phyloP scores from a whole-genome alignment of 2,888 invertebrate genomes.

The Brachypalpus laphriformis region DNA sequence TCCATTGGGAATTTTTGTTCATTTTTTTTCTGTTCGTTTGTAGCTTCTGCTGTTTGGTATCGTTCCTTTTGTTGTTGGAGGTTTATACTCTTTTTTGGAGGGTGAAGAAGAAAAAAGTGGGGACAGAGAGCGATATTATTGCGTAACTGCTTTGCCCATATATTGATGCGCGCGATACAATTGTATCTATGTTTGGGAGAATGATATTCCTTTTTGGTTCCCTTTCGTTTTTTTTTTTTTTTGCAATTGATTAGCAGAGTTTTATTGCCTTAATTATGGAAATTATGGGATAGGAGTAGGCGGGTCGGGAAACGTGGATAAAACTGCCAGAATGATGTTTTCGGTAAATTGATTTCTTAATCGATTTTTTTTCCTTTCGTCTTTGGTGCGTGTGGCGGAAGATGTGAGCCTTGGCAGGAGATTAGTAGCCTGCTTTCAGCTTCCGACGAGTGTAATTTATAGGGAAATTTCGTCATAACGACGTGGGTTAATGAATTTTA shows the following conservation, averaged over 20 bases:
- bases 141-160: slow-evolving; percentile 67
- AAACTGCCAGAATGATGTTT: slow-evolving; percentile 22
- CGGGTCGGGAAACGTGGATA: slow-evolving; percentile 1
- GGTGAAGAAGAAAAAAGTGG: slow-evolving; percentile 7
- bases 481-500: background rate
- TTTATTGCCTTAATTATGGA: slow-evolving; percentile 71
- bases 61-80: slow-evolving; percentile 54
- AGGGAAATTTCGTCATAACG: background rate
- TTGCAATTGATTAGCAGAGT: slow-evolving; percentile 62
- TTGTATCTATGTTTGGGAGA: slow-evolving; percentile 54
- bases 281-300: slow-evolving; percentile 22
- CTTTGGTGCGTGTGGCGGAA: background rate
- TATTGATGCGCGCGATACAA: slow-evolving; percentile 67
- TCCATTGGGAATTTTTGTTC: slow-evolving; percentile 80
- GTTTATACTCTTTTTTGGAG: background rate
- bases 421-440: slow-evolving; percentile 4
- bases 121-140: slow-evolving; percentile 54
- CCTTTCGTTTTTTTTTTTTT: slow-evolving; percentile 15
- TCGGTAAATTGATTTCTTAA: slow-evolving; percentile 49
- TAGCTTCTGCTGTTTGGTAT: slow-evolving; percentile 38
- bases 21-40: slow-evolving; percentile 30
- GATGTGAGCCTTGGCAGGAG: background rate
- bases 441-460: background rate
- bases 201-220: background rate
- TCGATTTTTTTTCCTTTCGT: slow-evolving; percentile 24